phyloP scores from a whole-genome alignment of 1,140 invertebrate genomes.

The Mizuhopecten yessoensis region DNA sequence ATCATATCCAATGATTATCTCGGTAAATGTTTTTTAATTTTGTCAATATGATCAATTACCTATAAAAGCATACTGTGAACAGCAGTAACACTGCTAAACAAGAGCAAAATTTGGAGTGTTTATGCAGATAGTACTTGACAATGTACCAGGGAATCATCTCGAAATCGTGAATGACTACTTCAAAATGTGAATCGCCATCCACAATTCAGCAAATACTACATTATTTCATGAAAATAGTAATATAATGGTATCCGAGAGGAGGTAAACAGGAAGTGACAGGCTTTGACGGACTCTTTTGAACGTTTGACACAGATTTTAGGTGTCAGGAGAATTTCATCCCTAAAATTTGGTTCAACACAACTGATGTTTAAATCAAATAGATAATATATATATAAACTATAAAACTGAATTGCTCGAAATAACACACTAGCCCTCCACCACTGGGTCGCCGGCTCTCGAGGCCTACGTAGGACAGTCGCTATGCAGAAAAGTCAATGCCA shows the following conservation, averaged over 20 bases:
- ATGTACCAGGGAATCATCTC: constrained; percentile 78
- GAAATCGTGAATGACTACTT: background rate
- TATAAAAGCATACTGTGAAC: constrained; percentile 70
- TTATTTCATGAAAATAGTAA: background rate
- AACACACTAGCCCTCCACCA: too few relatives aligned
- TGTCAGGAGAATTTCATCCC: background rate
- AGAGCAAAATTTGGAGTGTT: constrained; percentile 73
- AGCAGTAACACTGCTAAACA: constrained; percentile 64
- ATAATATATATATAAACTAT: too few relatives aligned
- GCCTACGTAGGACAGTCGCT: too few relatives aligned
- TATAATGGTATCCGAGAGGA: background rate
- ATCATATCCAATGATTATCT: background rate
- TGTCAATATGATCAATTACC: constrained; percentile 56
- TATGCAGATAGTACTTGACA: constrained; percentile 73
- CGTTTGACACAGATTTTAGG: background rate
- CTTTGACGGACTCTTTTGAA: background rate
- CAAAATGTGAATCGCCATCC: background rate
- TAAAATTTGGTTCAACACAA: background rate
- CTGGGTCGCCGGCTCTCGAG: too few relatives aligned
- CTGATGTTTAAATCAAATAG: too few relatives aligned
- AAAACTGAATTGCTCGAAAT: too few relatives aligned
- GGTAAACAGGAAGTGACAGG: constrained; percentile 37
- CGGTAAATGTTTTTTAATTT: background rate
- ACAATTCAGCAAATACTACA: background rate
- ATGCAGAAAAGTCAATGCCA: too few relatives aligned